These are phyloP conservation scores for Glaucomys volans DNA, from an alignment of 2,113 vertebrate genomes.

Conservation along the genomic window DNA sequence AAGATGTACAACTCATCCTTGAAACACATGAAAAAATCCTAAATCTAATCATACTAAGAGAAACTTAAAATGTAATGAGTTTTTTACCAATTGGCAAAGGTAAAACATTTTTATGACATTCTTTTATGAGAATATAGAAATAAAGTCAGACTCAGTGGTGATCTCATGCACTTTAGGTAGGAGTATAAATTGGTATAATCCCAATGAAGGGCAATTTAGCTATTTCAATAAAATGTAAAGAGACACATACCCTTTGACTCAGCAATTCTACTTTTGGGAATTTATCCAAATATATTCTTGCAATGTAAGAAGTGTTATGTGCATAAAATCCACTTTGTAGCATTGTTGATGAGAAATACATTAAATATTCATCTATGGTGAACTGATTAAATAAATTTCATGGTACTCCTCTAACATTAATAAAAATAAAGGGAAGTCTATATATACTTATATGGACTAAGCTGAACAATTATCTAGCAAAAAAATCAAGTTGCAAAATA, in stretches of 20 bases:
- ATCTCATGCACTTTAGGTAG: background rate
- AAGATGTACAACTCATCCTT: background rate
- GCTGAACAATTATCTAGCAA: background rate
- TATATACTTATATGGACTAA: background rate
- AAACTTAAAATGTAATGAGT: constrained; percentile 19
- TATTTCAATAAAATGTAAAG: constrained; percentile 45
- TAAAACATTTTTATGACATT: background rate
- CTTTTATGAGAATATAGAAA: constrained; percentile 5
- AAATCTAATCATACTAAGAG: constrained; percentile 8
- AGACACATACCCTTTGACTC: background rate
- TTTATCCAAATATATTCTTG: constrained; percentile 24
- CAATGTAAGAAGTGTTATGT: background rate
- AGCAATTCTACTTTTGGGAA: constrained; percentile 15
- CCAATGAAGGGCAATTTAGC: background rate
- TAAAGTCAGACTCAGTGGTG: background rate
- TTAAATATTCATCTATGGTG: constrained; percentile 35
- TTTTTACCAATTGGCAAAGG: background rate
- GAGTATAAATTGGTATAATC: background rate
- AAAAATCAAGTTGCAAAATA: background rate
- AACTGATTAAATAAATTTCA: constrained; percentile 40
- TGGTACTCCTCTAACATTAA: background rate
- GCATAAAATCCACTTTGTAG: background rate
- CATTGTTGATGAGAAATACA: background rate
- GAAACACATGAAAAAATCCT: background rate
- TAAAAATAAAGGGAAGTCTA: background rate